Percentiles rank a stretch among this genome's conserved stretches.
Evolutionary conservation across 2,113 vertebrate genomes (phyloP).

Genomic region (Misgurnus mizolepis): DNA sequence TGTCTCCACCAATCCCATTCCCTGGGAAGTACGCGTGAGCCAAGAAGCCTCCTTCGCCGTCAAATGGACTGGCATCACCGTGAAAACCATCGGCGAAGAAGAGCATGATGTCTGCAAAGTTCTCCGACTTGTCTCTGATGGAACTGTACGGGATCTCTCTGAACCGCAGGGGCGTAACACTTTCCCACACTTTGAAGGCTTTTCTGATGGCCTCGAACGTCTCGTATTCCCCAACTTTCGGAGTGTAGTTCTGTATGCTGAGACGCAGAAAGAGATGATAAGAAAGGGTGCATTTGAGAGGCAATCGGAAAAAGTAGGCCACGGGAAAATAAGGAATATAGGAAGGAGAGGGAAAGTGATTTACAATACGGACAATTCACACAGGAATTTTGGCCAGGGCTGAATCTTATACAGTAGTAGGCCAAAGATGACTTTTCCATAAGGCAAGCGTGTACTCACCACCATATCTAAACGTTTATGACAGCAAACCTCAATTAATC

Average conservation of each 20-base stretch:
- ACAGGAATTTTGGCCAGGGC: slow-evolving; percentile 41
- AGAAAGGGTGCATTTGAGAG: slow-evolving; percentile 25
- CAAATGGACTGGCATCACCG: slow-evolving; percentile 88
- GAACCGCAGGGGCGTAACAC: slow-evolving; percentile 82
- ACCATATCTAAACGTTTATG: slow-evolving; percentile 18
- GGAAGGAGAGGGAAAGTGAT: slow-evolving; percentile 28
- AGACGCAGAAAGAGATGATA: slow-evolving; percentile 14
- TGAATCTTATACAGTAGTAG: slow-evolving; percentile 26
- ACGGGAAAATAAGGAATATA: slow-evolving; percentile 43
- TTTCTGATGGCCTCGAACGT: slow-evolving; percentile 85
- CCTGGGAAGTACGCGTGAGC: slow-evolving; percentile 92
- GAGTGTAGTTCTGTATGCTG: slow-evolving; percentile 83
- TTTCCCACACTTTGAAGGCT: slow-evolving; percentile 87
- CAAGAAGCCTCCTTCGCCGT: slow-evolving; percentile 90
- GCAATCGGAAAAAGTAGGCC: slow-evolving; percentile 27
- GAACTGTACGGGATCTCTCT: slow-evolving; percentile 84
- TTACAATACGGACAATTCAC: slow-evolving; percentile 49
- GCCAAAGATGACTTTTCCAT: slow-evolving; percentile 49
- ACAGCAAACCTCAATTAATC: slow-evolving; percentile 32
- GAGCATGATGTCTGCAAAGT: slow-evolving; percentile 90
- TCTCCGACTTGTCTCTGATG: slow-evolving; percentile 80
- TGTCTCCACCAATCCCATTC: slow-evolving; percentile 87
- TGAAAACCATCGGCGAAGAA: slow-evolving; percentile 92
- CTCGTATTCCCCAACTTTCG: slow-evolving; percentile 84
- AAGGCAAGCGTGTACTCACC: slow-evolving; percentile 12